Evolutionary conservation across 2,113 vertebrate species (phyloP), one percentile per base, ranked within the genome.

Genomic region (Gulo gulo): DNA sequence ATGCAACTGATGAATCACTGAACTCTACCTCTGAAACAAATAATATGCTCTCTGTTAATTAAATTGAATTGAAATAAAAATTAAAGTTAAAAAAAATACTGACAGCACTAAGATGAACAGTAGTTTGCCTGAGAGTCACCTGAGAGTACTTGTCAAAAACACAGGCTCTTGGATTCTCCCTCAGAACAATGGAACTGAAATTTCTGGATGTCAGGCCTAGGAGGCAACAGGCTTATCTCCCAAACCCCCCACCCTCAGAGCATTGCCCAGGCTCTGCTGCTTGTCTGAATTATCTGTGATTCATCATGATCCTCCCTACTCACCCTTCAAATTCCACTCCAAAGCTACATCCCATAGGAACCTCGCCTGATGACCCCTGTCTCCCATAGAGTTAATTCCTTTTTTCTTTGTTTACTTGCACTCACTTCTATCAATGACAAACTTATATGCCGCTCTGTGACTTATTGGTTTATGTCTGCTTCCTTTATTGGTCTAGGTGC

Each of bases 191-290:
- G 11, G n/a, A 80, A 69, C 3, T 7, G 52, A 39, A 93, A 90
- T 74, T 29, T 76, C 24, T 31, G 14, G 39, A 59, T 80, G 39
- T 9, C 20, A n/a, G 10, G 3, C 21, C 18, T 34, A 42, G 39
- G 80, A 83, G 47, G 67, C 4, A 36, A 13, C n/a, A 61, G 20
- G 4, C 23, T 69, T 67, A 39, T 42, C 12, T 78, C 34, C 26
- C 24, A 36, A 69, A 31, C 4, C 31, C 31, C 59, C 18, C 1
- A 13, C 5, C 42, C 21, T 61, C 23, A 10, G 13, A 8, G 24
- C n/a, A 0, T 2, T 83, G 29, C 5, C 24, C 24, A 31, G 0
- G 0, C 23, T 52, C n/a, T 1, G 31, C 42, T 34, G 12, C 23
- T 69, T 6, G 7, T 83, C 8, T 45, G 24, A 80, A 80, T 39